These are phyloP conservation scores for Melinaea marsaeus DNA, from an alignment of 2,888 invertebrate genomes.

Conservation along the genomic window DNA sequence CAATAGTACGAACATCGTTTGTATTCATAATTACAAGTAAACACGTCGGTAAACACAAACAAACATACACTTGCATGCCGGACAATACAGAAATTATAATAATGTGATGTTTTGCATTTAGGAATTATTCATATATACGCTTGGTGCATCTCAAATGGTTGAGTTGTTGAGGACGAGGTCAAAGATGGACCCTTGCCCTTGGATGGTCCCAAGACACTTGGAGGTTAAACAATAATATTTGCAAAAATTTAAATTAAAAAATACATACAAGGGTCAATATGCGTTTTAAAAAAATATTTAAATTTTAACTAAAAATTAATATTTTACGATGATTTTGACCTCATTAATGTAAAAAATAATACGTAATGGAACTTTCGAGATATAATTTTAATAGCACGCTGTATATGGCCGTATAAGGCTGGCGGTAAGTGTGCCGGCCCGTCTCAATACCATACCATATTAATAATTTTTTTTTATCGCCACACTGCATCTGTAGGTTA, in stretches of 20 bases:
- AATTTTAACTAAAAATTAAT: too few relatives aligned
- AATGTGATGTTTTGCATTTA: conserved; percentile 32
- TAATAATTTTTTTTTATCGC: conserved; percentile 31
- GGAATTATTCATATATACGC: conserved; percentile 32
- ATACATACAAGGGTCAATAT: too few relatives aligned
- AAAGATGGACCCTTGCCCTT: conserved; percentile 14
- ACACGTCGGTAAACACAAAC: conserved; percentile 2
- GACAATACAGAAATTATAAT: conserved; percentile 33
- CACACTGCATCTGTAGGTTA: conserved; percentile 24
- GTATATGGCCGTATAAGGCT: conserved; percentile 37
- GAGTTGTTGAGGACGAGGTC: conserved; percentile 22
- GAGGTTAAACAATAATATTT: conserved; percentile 5
- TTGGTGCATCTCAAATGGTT: conserved; percentile 27
- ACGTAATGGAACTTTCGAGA: too few relatives aligned
- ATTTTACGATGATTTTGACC: too few relatives aligned
- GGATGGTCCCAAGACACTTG: conserved; percentile 12
- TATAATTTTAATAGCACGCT: conserved; percentile 19
- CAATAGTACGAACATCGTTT: conserved; percentile 6
- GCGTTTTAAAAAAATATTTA: too few relatives aligned
- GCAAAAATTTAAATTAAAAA: conserved; percentile 4
- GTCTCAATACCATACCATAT: conserved; percentile 32
- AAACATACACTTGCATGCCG: conserved; percentile 18
- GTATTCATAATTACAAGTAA: conserved; percentile 8
- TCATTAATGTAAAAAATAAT: too few relatives aligned
- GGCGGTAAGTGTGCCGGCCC: conserved; percentile 33